Base-by-base conservation (phyloP, 2,888 invertebrate species). In the Cataglyphis altisquamis region DNA sequence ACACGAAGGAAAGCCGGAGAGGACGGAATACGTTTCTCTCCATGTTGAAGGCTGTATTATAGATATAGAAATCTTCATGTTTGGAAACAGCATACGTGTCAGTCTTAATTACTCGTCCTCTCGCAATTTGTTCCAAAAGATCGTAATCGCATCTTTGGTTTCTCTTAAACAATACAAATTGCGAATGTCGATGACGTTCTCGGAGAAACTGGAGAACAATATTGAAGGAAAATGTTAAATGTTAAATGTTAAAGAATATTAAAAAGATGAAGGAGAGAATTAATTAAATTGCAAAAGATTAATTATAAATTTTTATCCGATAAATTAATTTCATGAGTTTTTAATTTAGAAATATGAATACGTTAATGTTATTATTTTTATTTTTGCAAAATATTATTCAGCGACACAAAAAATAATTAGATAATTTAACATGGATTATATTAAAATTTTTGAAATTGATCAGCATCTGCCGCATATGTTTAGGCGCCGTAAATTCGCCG, bases 401-500 rank as follows among this genome's bases (percentile, higher is more conserved):
- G 6, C 18, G 18, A 10, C 6, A 3, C 6, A 55, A 32, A 6
- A 18, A 62, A 5, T 29, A 25, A 25, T 12, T 41, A 1, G n/a
- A 52, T 5, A 0, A 75, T 52, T 64, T 15, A 52, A 12, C 10
- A 0, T 36, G 5, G 5, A 48, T 10, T 78, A 15, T 10, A 5
- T 45, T 45, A 60, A 10, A 41, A 52, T 15, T 15, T 41, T 3
- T 9, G 12, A 21, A 52, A 45, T 32, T 1, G 12, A 15, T 29
- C 18, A 62, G n/a, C 10, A 6, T 10, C 2, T 12, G 15, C 29
- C 12, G n/a, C 5, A n/a, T 70, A 15, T 41, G 9, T 60, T 70
- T 77, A 10, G 98, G 99, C 0, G 98, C 99, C 15, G 98, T 99
- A 0, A 99, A 98, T 89, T 98, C 99, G 0, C 99, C 99, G 0